These are phyloP conservation scores for Promerops cafer DNA, from an alignment of 2,113 vertebrate genomes.

Conservation along the genomic window DNA sequence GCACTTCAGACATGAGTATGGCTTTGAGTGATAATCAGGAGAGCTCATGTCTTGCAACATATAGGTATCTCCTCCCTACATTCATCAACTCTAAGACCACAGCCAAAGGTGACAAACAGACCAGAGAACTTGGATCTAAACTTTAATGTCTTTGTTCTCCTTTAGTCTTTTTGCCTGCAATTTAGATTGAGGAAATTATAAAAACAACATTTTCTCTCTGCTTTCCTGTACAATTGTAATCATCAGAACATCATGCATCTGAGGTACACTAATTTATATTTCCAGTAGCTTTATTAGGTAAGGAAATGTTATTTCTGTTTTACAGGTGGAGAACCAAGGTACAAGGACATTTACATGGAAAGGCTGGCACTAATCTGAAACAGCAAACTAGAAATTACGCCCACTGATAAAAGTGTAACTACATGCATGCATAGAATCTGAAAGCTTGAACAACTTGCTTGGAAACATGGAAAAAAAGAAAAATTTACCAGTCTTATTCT, in stretches of 20 bases:
- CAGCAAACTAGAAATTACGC: not conserved
- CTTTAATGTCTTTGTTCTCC: not conserved
- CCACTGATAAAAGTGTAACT: accelerated
- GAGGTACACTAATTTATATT: not conserved
- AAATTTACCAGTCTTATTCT: not conserved
- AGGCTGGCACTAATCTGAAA: not conserved
- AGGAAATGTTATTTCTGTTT: not conserved
- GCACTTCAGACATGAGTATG: not conserved
- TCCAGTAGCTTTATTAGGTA: not conserved
- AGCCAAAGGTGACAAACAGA: not conserved
- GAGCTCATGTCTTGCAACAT: not conserved
- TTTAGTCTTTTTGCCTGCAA: not conserved
- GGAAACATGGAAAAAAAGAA: not conserved
- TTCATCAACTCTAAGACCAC: not conserved
- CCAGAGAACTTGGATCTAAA: not conserved
- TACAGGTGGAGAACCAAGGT: not conserved
- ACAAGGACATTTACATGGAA: not conserved
- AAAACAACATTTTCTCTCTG: not conserved
- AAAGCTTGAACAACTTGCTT: not conserved
- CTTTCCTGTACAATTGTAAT: not conserved
- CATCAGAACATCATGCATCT: not conserved
- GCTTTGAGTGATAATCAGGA: not conserved
- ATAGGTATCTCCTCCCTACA: not conserved
- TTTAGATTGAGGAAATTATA: not conserved
- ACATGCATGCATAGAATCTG: not conserved